Base-by-base conservation (phyloP, 2,888 invertebrate species). In the Aphodius granarius region DNA sequence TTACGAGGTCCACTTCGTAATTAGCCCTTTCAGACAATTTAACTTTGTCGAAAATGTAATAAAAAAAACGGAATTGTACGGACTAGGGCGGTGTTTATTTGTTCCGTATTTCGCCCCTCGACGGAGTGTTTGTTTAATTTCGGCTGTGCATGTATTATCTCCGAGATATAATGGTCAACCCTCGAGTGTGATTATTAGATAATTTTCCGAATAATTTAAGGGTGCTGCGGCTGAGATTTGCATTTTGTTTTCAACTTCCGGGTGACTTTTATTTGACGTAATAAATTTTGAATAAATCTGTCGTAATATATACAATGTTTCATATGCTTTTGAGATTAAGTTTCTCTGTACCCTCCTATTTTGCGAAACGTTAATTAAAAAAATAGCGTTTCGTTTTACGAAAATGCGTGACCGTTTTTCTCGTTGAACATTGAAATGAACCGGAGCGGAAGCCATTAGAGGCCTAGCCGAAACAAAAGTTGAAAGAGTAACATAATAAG, bases 401-500 rank as follows among this genome's bases (percentile, higher is more conserved):
- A 13, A 43, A 43, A 43, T 43, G 13, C 43, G 43, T 43, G 43
- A 43, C 43, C 43, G 43, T 3, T 43, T 43, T 43, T 13, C n/a
- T n/a, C 43, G 43, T 43, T 43, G 1, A 43, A 13, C 6, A 43
- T 43, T 43, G 43, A 43, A 43, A 43, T 43, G 43, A 13, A 13
- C 43, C 43, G 43, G 43, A 43, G 43, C 43, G 43, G 43, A 43
- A 13, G 43, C 43, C 43, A 43, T 43, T 43, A 43, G 43, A 43
- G 43, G 43, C 43, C 43, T 43, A 43, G 13, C 43, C 13, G 43
- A 43, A 43, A 43, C 43, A 43, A 43, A 43, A 43, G 43, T 43
- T 43, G 13, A 43, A 43, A 43, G 43, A 43, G 43, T 43, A 43
- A 68, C 68, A 22, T 68, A 68, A 68, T 68, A 68, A 68, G 21